A percentile compares a stretch with the other conserved stretches of the same genome.
phyloP scores from a whole-genome alignment of 2,113 vertebrate species.

The Xiphophorus maculatus region DNA sequence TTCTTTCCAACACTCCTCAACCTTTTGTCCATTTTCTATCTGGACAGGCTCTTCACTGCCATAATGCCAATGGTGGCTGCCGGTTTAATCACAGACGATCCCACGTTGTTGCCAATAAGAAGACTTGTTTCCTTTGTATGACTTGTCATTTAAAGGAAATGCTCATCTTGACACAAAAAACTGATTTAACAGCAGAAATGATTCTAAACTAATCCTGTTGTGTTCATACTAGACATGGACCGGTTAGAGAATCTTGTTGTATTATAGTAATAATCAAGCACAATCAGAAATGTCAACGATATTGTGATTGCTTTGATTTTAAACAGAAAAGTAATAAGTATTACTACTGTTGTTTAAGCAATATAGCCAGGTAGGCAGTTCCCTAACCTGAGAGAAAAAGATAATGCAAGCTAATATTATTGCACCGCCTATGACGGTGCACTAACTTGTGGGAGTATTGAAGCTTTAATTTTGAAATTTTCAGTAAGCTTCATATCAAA shows the following conservation, averaged over 20 bases:
- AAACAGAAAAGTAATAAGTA: neutral
- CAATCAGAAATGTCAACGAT: neutral
- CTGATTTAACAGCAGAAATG: neutral
- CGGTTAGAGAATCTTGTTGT: neutral
- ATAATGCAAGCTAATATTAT: no score
- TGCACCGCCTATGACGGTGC: no score
- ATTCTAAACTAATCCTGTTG: neutral
- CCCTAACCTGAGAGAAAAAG: no score
- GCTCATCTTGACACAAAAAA: neutral
- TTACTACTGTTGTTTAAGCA: neutral
- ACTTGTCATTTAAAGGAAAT: constrained; percentile 37
- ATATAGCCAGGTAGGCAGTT: no score
- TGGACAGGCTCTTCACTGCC: constrained; percentile 93
- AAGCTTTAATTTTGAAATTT: no score
- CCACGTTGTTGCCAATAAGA: constrained; percentile 90
- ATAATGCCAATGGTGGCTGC: constrained; percentile 97
- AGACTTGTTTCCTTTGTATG: constrained; percentile 89
- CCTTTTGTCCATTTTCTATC: constrained; percentile 18
- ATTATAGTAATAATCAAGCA: neutral
- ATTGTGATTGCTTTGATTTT: neutral
- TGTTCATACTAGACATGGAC: neutral
- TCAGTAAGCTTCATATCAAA: no score
- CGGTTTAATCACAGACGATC: constrained; percentile 91
- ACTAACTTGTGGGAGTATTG: no score
- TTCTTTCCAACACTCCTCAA: neutral